Evolutionary conservation across 2,797 vertebrate species (phyloP).

Genomic region (Chelon auratus): DNA sequence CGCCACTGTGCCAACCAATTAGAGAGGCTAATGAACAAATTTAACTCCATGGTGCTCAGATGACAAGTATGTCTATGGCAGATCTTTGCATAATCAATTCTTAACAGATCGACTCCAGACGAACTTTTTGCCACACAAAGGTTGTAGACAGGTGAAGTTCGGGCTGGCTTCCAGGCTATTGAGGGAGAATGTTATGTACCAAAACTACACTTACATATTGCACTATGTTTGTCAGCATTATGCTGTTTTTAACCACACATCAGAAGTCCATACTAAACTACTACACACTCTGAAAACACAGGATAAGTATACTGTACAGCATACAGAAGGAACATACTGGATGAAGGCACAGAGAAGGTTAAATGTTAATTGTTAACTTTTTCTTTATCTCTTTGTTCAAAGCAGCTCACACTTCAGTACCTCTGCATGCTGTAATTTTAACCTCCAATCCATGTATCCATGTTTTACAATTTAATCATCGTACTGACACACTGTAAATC

Average conservation of each 20-base stretch:
- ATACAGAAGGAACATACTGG: background rate
- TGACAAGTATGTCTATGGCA: too few relatives aligned
- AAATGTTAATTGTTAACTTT: constrained; percentile 43
- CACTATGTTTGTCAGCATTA: background rate
- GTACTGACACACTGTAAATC: constrained; percentile 15
- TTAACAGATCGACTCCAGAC: too few relatives aligned
- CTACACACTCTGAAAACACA: constrained; percentile 1
- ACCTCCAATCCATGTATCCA: background rate
- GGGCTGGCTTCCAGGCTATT: too few relatives aligned
- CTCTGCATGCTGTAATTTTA: constrained; percentile 2
- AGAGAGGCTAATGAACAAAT: too few relatives aligned
- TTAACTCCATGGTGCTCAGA: too few relatives aligned
- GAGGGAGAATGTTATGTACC: background rate
- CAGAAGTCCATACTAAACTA: background rate
- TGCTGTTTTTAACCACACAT: background rate
- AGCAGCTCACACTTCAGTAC: background rate
- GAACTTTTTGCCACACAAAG: too few relatives aligned
- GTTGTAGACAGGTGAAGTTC: too few relatives aligned
- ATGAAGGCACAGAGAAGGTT: constrained; percentile 5
- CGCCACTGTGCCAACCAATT: too few relatives aligned
- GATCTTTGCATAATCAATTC: too few relatives aligned
- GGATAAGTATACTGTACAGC: background rate
- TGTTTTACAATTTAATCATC: constrained; percentile 13
- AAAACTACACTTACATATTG: background rate
- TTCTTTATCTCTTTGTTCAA: constrained; percentile 3